Conservation (phyloP, 2,888 invertebrate genomes). For the Andrena minutula region DNA sequence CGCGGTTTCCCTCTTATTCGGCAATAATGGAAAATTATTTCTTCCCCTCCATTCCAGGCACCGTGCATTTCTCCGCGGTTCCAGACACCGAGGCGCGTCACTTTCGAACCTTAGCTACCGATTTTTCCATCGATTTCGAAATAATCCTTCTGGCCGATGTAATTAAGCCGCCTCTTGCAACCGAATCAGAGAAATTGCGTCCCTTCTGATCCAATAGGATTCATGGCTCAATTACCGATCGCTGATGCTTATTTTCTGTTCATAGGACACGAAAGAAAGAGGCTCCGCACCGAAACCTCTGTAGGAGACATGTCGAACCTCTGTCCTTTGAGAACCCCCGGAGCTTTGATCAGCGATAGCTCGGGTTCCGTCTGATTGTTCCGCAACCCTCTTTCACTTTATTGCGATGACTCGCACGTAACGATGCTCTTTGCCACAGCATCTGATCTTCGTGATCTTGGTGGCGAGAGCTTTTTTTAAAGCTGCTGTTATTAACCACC, state of each 20-base stretch:
- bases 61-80: neutral
- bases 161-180: constrained; percentile 42
- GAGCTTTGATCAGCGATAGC: constrained; percentile 54
- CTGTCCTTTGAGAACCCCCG: constrained; percentile 52
- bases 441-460: constrained; percentile 18
- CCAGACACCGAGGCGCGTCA: neutral
- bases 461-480: constrained; percentile 6
- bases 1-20: constrained; percentile 33
- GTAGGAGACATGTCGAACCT: neutral
- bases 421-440: constrained; percentile 26
- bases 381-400: constrained; percentile 30
- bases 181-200: constrained; percentile 41
- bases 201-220: constrained; percentile 42
- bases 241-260: constrained; percentile 49
- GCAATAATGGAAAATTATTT: constrained; percentile 50
- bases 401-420: constrained; percentile 25
- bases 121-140: constrained; percentile 32
- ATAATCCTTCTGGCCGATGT: constrained; percentile 41
- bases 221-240: constrained; percentile 34
- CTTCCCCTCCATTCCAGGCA: neutral
- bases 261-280: constrained; percentile 23
- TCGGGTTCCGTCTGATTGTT: constrained; percentile 33
- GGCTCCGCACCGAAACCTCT: constrained; percentile 5
- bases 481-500: neutral
- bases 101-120: neutral